Base-by-base conservation (phyloP, 2,888 invertebrate genomes). In the Xestia sexstrigata region DNA sequence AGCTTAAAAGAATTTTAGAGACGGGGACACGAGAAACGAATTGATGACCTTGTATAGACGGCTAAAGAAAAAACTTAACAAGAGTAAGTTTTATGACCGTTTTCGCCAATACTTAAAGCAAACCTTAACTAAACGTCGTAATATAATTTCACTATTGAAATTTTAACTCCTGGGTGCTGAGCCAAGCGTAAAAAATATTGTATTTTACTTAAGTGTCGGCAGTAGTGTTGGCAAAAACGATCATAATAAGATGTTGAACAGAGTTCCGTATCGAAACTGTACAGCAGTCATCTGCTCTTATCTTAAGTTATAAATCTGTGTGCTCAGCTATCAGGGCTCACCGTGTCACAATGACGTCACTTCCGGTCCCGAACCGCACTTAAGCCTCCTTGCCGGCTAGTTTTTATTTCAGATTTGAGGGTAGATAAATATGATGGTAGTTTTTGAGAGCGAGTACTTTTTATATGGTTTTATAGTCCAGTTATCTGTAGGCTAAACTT, bases 401-500 rank as follows among this genome's bases (percentile, higher is more conserved):
- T 83, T 86, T 86, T 86, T 85, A 85, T 86, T 85, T 70, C 70
- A 58, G 86, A 85, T 85, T 76, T 81, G 52, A 69, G 84, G 78
- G 84, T 66, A 86, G 85, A 85, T 86, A 86, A 67, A 76, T 74
- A 70, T 55, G 60, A 67, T 60, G 39, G 69, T 73, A 67, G 82
- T 78, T 74, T 78, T 75, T 68, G 13, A 52, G 62, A 69, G 58
- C 45, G n/a, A 63, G n/a, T 23, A 70, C 35, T 71, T 60, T 70
- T 49, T 42, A 60, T 47, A 69, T 30, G 23, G 30, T 52, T 72
- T 68, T 71, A 70, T 83, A 66, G 35, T 49, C 26, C 26, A 35
- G 69, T 81, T 26, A 60, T 81, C 68, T 60, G 49, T 23, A 39
- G 67, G 15, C n/a, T 60, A 15, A 30, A 67, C 74, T 60, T 20